These are phyloP conservation scores for Caloenas nicobarica DNA, from an alignment of 2,113 vertebrate species.

Conservation along the genomic window DNA sequence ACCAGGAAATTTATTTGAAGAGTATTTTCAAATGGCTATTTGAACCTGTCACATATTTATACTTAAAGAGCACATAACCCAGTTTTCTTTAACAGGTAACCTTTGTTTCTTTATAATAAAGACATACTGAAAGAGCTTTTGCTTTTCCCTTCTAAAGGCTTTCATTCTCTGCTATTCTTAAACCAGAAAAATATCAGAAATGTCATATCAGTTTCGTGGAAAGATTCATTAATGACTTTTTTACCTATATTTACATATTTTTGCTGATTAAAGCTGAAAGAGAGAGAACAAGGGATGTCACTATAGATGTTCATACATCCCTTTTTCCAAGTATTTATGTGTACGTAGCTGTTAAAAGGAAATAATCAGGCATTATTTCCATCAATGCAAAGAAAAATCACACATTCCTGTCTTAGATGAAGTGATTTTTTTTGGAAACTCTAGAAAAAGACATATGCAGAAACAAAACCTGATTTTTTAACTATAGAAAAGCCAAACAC, in stretches of 20 bases:
- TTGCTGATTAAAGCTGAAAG: not conserved
- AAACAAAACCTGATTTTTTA: not conserved
- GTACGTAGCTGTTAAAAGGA: not conserved
- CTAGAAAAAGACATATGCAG: not conserved
- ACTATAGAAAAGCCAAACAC: not conserved
- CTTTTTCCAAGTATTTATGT: not conserved
- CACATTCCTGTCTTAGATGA: rapidly evolving
- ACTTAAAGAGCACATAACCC: not conserved
- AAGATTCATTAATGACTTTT: not conserved
- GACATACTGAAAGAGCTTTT: not conserved
- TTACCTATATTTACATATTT: not conserved
- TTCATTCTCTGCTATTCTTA: not conserved
- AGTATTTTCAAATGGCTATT: slow-evolving; percentile 28
- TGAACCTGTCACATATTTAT: slow-evolving; percentile 4
- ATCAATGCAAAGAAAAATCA: not conserved
- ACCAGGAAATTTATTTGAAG: slow-evolving; percentile 19
- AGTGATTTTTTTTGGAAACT: not conserved
- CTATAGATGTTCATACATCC: not conserved
- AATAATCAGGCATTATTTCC: not conserved
- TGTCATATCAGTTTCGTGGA: not conserved
- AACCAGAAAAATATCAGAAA: not conserved
- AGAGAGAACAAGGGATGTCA: not conserved
- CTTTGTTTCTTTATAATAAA: slow-evolving; percentile 18
- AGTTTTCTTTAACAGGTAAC: not conserved
- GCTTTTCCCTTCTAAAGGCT: not conserved